Evolutionary conservation across 2,113 vertebrate genomes (phyloP).

Genomic region (Isurus oxyrinchus): DNA sequence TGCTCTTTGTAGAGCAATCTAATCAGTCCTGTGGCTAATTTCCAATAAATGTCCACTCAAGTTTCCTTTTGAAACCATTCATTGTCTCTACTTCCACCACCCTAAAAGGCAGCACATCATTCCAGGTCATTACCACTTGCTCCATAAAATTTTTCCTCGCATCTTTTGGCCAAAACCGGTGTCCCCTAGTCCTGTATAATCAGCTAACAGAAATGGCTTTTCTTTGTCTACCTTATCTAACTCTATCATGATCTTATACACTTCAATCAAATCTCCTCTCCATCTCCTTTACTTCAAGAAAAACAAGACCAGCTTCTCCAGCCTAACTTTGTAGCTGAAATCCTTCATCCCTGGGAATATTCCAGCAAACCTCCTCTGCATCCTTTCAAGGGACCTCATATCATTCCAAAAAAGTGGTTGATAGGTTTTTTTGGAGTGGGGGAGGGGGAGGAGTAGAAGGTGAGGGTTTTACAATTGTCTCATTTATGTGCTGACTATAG

Average conservation of each 20-base stretch:
- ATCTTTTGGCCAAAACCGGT: neutral
- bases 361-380: neutral
- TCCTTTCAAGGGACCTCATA: neutral
- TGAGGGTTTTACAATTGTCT: neutral
- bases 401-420: neutral
- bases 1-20: neutral
- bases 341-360: neutral
- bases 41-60: neutral
- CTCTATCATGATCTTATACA: neutral
- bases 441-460: too few species aligned
- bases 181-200: neutral
- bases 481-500: too few species aligned
- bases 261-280: neutral
- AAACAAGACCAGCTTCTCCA: neutral
- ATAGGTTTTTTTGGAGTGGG: neutral
- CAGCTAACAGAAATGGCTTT: neutral
- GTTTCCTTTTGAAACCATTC: neutral
- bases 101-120: too few species aligned
- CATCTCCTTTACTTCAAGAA: neutral
- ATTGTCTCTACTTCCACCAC: neutral
- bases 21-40: neutral
- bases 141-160: neutral
- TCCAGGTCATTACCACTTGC: too few species aligned
- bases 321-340: neutral
- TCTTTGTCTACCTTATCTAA: neutral